Evolutionary conservation across 2,797 vertebrate species (phyloP).

Genomic region (Echeneis naucrates): DNA sequence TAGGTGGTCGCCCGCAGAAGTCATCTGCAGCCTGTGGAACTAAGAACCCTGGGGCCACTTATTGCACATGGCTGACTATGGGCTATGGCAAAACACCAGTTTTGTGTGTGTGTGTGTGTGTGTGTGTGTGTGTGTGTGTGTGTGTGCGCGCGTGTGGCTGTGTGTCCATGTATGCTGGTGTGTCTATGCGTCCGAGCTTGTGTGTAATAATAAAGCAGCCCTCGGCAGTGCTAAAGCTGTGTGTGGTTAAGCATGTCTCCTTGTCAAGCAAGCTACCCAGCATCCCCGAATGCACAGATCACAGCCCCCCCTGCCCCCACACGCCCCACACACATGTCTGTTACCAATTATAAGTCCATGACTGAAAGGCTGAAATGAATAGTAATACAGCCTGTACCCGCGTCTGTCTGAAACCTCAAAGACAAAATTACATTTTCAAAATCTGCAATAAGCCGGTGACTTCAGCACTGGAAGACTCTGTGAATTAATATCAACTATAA

Average conservation of each 20-base stretch:
- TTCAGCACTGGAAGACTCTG: slow-evolving; percentile 68
- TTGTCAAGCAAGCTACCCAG: slow-evolving; percentile 65
- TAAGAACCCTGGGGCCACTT: slow-evolving; percentile 58
- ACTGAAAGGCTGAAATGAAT: slow-evolving; percentile 78
- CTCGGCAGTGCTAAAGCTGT: slow-evolving; percentile 56
- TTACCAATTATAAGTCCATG: slow-evolving; percentile 81
- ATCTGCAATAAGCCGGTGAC: slow-evolving; percentile 75
- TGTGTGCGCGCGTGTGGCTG: slow-evolving; percentile 16
- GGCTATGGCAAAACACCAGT: slow-evolving; percentile 57
- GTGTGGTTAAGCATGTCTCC: slow-evolving; percentile 72
- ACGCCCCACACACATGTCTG: slow-evolving; percentile 68
- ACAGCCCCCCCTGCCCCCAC: slow-evolving; percentile 30
- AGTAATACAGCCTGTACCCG: slow-evolving; percentile 75
- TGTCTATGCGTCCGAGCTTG: slow-evolving; percentile 40
- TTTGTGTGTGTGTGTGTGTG: slow-evolving; percentile 28
- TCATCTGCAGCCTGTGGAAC: slow-evolving; percentile 72
- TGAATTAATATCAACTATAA: slow-evolving; percentile 59
- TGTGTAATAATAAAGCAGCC: slow-evolving; percentile 61
- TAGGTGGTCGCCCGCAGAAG: slow-evolving; percentile 75
- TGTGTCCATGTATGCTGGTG: slow-evolving; percentile 8
- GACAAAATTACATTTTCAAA: slow-evolving; percentile 76
- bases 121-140: slow-evolving; percentile 22
- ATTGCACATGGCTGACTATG: slow-evolving; percentile 63
- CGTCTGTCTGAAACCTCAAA: slow-evolving; percentile 79
- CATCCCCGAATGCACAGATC: slow-evolving; percentile 60